Evolutionary conservation across 2,797 vertebrate species (phyloP).

Genomic region (Botia almorhae): DNA sequence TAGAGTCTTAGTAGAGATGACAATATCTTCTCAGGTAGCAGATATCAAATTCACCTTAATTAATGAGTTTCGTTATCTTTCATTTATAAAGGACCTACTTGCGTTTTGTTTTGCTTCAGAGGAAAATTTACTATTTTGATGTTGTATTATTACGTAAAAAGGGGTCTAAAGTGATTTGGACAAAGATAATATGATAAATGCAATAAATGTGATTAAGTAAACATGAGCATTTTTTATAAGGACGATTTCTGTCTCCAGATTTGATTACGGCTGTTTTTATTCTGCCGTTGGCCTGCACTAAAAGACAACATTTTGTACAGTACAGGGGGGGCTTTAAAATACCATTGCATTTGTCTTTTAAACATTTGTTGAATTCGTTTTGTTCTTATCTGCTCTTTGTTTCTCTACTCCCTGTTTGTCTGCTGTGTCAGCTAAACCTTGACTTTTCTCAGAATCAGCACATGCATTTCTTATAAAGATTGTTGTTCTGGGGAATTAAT

Average conservation of each 20-base stretch:
- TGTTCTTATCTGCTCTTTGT: slow-evolving; percentile 9
- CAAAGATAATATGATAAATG: not conserved
- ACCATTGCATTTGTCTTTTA: not conserved
- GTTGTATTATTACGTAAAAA: not conserved
- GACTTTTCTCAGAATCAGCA: slow-evolving; percentile 21
- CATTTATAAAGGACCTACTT: not conserved
- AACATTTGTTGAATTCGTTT: slow-evolving; percentile 12
- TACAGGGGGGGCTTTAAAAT: not conserved
- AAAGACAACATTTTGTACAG: not conserved
- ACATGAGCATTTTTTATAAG: not conserved
- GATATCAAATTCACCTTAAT: slow-evolving; percentile 29
- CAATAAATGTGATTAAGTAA: not conserved
- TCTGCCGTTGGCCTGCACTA: not conserved
- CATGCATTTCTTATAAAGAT: not conserved
- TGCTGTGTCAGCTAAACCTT: slow-evolving; percentile 31
- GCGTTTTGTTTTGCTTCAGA: not conserved
- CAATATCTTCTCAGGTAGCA: slow-evolving; percentile 18
- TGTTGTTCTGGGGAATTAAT: not conserved
- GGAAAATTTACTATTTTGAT: not conserved
- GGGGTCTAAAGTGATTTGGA: not conserved
- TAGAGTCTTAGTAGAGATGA: slow-evolving; percentile 5
- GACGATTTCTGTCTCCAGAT: not conserved
- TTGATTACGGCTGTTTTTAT: not conserved
- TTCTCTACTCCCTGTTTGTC: slow-evolving; percentile 32
- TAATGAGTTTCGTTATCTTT: slow-evolving; percentile 13